A percentile compares a stretch with the other conserved stretches of the same genome.
Evolutionary conservation across 2,113 vertebrate species (phyloP).

Genomic region (Crotalus tigris): DNA sequence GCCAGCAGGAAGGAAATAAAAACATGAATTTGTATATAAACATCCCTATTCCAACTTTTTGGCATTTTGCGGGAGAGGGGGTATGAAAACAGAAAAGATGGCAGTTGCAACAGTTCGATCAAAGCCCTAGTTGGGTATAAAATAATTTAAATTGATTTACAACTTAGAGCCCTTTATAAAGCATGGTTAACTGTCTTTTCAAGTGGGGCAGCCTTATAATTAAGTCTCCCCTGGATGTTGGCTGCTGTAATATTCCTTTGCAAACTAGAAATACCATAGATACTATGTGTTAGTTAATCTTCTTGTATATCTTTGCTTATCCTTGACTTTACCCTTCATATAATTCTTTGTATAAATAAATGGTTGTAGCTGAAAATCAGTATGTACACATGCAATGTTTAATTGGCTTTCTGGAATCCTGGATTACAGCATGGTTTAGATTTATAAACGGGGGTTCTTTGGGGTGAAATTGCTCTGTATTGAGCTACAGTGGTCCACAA

Average conservation of each 20-base stretch:
- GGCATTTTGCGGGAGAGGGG: neutral
- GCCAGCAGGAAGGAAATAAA: neutral
- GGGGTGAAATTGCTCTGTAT: neutral
- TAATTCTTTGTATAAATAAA: constrained; percentile 10
- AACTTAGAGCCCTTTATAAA: neutral
- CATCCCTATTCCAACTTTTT: neutral
- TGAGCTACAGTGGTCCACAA: neutral
- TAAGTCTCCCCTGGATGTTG: neutral
- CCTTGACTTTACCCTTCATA: neutral
- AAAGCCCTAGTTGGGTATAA: neutral
- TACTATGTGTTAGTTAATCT: neutral
- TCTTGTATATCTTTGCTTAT: neutral
- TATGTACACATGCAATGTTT: neutral
- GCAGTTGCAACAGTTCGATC: neutral
- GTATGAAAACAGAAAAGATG: neutral
- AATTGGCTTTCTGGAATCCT: neutral
- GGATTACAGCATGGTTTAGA: neutral
- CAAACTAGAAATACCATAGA: neutral
- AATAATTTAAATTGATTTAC: neutral
- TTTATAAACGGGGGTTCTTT: neutral
- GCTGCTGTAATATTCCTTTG: neutral
- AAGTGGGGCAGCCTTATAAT: neutral
- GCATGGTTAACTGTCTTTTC: neutral
- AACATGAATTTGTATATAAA: neutral
- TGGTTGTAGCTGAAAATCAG: constrained; percentile 1